Evolutionary conservation across 2,797 vertebrate genomes (phyloP), one percentile per base, ranked within the genome.

Genomic region (Macropodus opercularis): DNA sequence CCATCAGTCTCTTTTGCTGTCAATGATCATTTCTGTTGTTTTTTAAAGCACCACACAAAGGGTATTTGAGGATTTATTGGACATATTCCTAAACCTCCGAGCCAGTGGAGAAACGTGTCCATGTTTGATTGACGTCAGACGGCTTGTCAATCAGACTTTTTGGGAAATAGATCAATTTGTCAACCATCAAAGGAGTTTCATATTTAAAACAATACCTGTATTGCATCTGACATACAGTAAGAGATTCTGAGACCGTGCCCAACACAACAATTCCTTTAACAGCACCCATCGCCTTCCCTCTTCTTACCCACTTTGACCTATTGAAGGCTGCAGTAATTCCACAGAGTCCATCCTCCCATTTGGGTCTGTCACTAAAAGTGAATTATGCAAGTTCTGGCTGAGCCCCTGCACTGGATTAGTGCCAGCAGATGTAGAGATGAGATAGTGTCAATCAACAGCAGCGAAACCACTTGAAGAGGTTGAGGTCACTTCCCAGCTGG

Each of bases 391-490:
- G 69, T 61, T 62, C 62, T 80, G 68, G 59, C 68, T 59, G 47
- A 74, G 69, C 62, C 71, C 44, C 39, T 43, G 57, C 39, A 35
- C 63, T 72, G 79, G 68, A 78, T 6, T 17, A 19, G 26, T 51
- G 70, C 81, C 81, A 83, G 49, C 44, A 77, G 80, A 87, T 88
- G 65, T 70, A 54, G 68, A 69, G 68, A 70, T 75, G 59, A 84
- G 77, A 87, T 85, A 80, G 62, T 3, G 54, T 84, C 79, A 83
- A 72, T 86, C 77, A 88, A 60, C 46, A 62, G 70, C 63, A 63
- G 55, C 10, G 4, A 79, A 83, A 81, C 64, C 69, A 73, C 60
- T 83, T 54, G 47, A 64, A 52, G 44, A 69, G 72, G n/a, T n/a
- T 77, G 77, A 85, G 73, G 73, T 80, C 80, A 86, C 69, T 69